phyloP scores from a whole-genome alignment of 2,113 vertebrate genomes.

The Oncorhynchus keta region DNA sequence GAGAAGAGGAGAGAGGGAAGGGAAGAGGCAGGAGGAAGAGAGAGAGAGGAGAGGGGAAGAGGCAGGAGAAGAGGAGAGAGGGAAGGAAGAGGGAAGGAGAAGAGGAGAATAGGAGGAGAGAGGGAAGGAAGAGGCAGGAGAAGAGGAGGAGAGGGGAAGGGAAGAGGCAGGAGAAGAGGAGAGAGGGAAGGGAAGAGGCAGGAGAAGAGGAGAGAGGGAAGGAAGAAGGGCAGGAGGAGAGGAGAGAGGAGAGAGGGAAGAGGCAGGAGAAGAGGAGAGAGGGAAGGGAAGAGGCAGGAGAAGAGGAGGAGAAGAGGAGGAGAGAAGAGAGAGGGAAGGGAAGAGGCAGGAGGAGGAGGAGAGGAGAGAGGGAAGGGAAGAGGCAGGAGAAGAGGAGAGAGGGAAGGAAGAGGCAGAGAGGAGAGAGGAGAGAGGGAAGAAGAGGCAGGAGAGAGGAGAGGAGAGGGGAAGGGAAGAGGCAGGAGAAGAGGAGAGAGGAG shows the following conservation, averaged over 20 bases:
- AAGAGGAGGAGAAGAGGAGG: too few species aligned
- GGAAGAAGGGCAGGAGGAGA: not conserved
- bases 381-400: not conserved
- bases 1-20: too few species aligned
- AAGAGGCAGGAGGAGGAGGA: not conserved
- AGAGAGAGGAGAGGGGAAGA: not conserved
- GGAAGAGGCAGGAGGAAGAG: too few species aligned
- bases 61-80: not conserved
- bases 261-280: too few species aligned
- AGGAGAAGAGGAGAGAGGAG: too few species aligned
- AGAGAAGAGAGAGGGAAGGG: not conserved
- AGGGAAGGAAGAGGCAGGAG: not conserved
- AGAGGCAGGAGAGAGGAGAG: too few species aligned
- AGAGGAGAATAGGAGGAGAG: too few species aligned
- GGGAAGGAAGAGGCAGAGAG: not conserved
- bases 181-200: not conserved
- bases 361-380: not conserved
- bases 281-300: too few species aligned
- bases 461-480: too few species aligned
- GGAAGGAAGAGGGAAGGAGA: not conserved
- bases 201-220: too few species aligned
- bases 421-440: not conserved
- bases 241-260: not conserved
- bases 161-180: not conserved
- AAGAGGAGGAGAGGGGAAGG: not conserved